Conservation (phyloP, 1,140 invertebrate species). For the Dendrolimus punctatus region DNA sequence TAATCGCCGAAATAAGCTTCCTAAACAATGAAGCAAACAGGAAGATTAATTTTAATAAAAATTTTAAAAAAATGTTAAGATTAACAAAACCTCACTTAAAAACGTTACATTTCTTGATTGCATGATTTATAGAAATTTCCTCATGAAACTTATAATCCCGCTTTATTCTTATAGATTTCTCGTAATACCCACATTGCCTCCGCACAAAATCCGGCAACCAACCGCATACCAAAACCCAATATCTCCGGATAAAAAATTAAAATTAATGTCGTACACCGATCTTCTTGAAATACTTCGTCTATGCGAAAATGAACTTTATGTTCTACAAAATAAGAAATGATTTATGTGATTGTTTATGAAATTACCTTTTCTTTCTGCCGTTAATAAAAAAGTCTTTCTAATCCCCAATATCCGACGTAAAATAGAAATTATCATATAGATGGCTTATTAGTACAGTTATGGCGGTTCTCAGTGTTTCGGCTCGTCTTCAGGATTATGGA, state of each 20-base stretch:
- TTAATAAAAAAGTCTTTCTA: not conserved
- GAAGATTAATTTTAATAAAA: no score
- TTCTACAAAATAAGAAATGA: constrained; percentile 1
- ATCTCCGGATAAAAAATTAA: constrained; percentile 2
- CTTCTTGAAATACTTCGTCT: not conserved
- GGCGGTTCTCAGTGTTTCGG: not conserved
- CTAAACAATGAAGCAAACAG: no score
- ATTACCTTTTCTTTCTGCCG: constrained; percentile 3
- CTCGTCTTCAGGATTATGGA: not conserved
- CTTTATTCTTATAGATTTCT: no score
- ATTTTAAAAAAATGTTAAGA: no score
- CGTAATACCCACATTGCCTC: no score
- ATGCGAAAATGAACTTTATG: constrained; percentile 4
- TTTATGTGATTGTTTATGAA: constrained; percentile 5
- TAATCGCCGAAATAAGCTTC: no score
- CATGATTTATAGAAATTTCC: no score
- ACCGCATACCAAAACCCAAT: no score
- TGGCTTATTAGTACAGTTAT: constrained; percentile 7
- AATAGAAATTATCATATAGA: constrained; percentile 14
- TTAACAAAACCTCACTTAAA: no score
- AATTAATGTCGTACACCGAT: constrained; percentile 5
- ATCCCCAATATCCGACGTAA: constrained; percentile 5
- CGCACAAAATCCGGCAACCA: no score
- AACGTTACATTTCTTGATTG: no score
- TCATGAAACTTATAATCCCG: no score